Evolutionary conservation across 2,113 vertebrate genomes (phyloP), one percentile per base, ranked within the genome.

Genomic region (Bufo bufo): DNA sequence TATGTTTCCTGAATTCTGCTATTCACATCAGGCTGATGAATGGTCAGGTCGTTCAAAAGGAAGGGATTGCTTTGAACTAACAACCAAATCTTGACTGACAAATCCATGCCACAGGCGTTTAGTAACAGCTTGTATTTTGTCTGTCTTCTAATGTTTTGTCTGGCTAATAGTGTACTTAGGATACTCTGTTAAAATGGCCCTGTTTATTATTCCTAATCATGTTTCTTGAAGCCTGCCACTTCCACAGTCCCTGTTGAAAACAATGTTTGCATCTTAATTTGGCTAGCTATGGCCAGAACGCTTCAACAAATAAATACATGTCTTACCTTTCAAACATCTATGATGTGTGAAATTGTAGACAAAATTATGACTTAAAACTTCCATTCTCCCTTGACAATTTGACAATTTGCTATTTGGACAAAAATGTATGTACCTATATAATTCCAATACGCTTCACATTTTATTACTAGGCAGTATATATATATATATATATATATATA

Each of bases 81-180:
- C 82, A 89, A 84, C 23, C 45, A 8, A 89, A 84, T 78, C 74
- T n/a, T 84, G 81, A 89, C 72, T 74, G 87, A 89, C 87, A 89
- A 89, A 83, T 89, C 82, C 72, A 84, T 89, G 87, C 82, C 87
- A 89, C 72, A 69, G 87, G 87, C 87, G 75, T 84, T 84, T 84
- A 89, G 81, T 77, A 84, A 89, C 81, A 84, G 81, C 82, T 78
- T 78, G 74, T 84, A 84, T 89, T 89, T 89, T 89, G 87, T 89
- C 87, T 89, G 87, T 84, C 72, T 84, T 66, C 23, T 45, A 47
- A 66, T 89, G 87, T 89, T 89, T 89, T 89, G 87, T 89, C 87
- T 89, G 84, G 87, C 87, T 89, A 89, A 78, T 84, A 89, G 87
- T 89, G 87, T 89, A 89, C 87, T 89, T 89, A 89, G 82, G 80